Evolutionary conservation across 2,888 invertebrate species (phyloP).

Genomic region (Ormyrus pomaceus): DNA sequence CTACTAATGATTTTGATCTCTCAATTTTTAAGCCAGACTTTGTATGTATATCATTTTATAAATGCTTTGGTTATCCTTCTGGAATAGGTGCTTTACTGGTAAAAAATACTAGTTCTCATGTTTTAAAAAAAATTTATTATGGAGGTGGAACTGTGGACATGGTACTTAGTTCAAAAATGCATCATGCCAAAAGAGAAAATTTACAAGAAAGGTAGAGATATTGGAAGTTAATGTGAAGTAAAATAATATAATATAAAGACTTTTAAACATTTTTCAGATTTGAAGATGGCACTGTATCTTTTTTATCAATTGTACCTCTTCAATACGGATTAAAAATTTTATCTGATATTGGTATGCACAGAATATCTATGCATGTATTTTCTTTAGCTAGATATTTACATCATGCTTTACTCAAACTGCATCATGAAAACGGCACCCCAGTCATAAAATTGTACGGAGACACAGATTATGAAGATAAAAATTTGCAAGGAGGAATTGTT

Average conservation of each 20-base stretch:
- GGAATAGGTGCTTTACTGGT: conserved; percentile 94
- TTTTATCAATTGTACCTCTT: conserved; percentile 88
- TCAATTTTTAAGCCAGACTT: conserved; percentile 88
- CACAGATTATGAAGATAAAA: conserved; percentile 80
- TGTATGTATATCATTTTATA: conserved; percentile 95
- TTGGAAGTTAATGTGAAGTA: conserved; percentile 19
- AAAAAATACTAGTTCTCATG: conserved; percentile 79
- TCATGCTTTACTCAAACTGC: conserved; percentile 79
- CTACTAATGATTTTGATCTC: conserved; percentile 88
- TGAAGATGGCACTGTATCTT: conserved; percentile 96
- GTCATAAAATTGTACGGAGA: conserved; percentile 86
- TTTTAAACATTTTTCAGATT: conserved; percentile 79
- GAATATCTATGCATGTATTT: conserved; percentile 86
- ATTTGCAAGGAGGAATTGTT: conserved; percentile 88
- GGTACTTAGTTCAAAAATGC: conserved; percentile 83
- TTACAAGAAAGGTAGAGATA: conserved; percentile 83
- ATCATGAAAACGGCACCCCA: conserved; percentile 84
- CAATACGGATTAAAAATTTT: conserved; percentile 89
- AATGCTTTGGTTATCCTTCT: conserved; percentile 97
- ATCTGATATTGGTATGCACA: conserved; percentile 78
- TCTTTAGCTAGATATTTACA: conserved; percentile 85
- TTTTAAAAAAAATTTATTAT: conserved; percentile 86
- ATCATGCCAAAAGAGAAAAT: conserved; percentile 82
- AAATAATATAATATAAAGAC: conserved; percentile 11
- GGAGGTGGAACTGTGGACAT: conserved; percentile 97